Conservation (phyloP, 2,888 invertebrate species). For the Brenthis daphne region DNA sequence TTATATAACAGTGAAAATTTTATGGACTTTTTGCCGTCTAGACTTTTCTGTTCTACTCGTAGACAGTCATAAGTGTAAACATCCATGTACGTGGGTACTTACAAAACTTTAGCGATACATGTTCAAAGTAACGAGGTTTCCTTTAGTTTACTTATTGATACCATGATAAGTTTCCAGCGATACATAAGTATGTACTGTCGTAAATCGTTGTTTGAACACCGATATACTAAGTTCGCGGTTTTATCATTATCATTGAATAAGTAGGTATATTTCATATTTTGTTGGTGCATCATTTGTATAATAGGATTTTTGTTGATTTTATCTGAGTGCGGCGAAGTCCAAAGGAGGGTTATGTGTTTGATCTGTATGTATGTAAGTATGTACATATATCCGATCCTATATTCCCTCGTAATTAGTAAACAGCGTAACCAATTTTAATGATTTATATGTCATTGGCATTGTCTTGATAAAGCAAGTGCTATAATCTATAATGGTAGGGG, state of each 20-base stretch:
- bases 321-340: no score
- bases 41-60: slow-evolving; percentile 1
- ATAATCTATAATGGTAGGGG: no score
- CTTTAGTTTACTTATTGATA: slow-evolving; percentile 71
- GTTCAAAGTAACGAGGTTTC: slow-evolving; percentile 62
- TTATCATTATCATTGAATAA: slow-evolving; percentile 48
- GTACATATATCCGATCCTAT: no score
- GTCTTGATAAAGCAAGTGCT: no score
- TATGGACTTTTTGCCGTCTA: not conserved
- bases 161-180: slow-evolving; percentile 55
- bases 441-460: no score
- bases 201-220: slow-evolving; percentile 52
- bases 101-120: slow-evolving; percentile 48
- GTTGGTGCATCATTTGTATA: slow-evolving; percentile 8
- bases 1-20: slow-evolving; percentile 1
- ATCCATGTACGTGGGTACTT: slow-evolving; percentile 8
- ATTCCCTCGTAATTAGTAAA: no score
- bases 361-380: no score
- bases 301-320: not conserved
- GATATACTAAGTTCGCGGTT: slow-evolving; percentile 52
- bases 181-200: slow-evolving; percentile 43
- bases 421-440: no score
- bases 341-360: no score
- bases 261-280: slow-evolving; percentile 24
- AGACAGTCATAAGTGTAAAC: slow-evolving; percentile 15